These are phyloP conservation scores for Acronicta psi DNA, from an alignment of 2,888 invertebrate genomes.

Conservation along the genomic window DNA sequence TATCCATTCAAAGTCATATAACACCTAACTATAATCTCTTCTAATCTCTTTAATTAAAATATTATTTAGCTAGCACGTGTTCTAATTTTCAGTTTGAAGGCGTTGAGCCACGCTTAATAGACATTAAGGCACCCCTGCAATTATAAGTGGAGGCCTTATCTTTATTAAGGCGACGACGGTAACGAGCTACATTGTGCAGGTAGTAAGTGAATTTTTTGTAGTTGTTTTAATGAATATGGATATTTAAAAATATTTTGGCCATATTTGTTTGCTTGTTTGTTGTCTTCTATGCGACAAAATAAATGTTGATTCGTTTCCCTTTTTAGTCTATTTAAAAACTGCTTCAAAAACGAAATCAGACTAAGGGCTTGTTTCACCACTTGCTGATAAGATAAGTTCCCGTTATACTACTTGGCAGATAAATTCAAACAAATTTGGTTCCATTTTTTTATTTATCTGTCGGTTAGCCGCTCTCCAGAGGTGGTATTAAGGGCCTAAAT, in stretches of 20 bases:
- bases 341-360: background rate
- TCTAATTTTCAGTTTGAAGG: conserved; percentile 55
- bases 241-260: no score
- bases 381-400: no score
- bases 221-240: background rate
- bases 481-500: no score
- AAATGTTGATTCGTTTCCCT: no score
- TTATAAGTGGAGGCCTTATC: conserved; percentile 65
- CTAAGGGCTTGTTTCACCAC: no score
- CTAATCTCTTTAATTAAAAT: conserved; percentile 65
- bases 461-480: no score
- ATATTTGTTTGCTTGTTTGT: no score
- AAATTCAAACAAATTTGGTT: no score
- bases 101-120: conserved; percentile 69
- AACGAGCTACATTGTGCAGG: conserved; percentile 35
- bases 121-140: conserved; percentile 71
- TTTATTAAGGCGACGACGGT: conserved; percentile 64
- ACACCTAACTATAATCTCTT: conserved; percentile 23
- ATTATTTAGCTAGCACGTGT: conserved; percentile 60
- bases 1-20: conserved; percentile 28
- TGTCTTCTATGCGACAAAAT: no score
- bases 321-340: no score
- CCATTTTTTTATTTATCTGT: no score
- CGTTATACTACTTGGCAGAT: no score
- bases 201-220: conserved; percentile 7